Base-by-base conservation (phyloP, 1,140 invertebrate genomes). In the Thereuonema tuberculata region DNA sequence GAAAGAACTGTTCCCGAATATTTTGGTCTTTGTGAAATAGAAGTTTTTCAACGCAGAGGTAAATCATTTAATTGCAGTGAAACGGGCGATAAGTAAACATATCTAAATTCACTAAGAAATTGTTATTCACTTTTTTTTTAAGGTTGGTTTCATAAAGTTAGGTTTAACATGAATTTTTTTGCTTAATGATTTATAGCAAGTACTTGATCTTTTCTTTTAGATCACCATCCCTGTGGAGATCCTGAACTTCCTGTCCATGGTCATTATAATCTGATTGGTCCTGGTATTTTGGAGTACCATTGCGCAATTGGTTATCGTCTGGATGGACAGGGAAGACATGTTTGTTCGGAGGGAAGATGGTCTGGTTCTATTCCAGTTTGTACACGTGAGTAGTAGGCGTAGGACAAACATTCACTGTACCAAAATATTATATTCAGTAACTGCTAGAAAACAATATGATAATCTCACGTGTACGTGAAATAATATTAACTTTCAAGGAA, bases 1-100 rank as follows among this genome's bases (percentile, higher is more conserved):
- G 70, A 72, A 54, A 43, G 68, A 2, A 60, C 64, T 20, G 62
- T 67, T 25, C 64, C 67, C n/a, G 68, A 72, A 24, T 71, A 71
- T 53, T 73, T 74, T 64, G 68, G 69, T 9, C 63, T 74, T 1
- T 74, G 72, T 61, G 71, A 74, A 60, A 69, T 74, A 0, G 67
- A 74, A 54, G 68, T 73, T 5, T 72, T 70, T 48, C 66, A 65
- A 17, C 63, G 66, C 43, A 67, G 67, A 68, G 70, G 71, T 72
- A 58, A 66, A 65, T 58, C 5, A 17, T 21, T 28, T 31, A n/a
- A n/a, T n/a, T n/a, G n/a, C n/a, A n/a, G n/a, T n/a, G n/a, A n/a
- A n/a, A 43, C 1, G 1, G 24, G 26, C 15, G 15, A 26, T 1
- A 26, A 3, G 24, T 25, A 29, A 23, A 24, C 5, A 24, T 5